Conservation (phyloP, 1,140 invertebrate genomes). For the Agrypnia vestita region DNA sequence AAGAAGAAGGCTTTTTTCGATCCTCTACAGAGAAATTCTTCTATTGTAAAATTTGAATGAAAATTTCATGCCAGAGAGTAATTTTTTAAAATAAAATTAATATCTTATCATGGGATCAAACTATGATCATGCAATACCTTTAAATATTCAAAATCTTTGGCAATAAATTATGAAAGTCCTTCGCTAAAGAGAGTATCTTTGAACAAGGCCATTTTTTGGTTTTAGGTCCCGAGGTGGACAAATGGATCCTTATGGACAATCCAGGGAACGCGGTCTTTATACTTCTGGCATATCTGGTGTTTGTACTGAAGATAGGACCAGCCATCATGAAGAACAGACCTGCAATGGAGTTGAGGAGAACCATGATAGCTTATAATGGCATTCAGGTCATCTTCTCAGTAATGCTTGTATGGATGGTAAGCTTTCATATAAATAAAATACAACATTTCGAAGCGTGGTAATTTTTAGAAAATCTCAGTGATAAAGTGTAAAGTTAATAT, state of each 20-base stretch:
- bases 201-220: conserved; percentile 7
- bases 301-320: conserved; percentile 77
- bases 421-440: not conserved
- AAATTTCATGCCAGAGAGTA: too few relatives aligned
- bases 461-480: not conserved
- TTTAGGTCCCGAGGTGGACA: conserved; percentile 52
- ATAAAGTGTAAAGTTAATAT: not conserved
- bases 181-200: not conserved
- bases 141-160: too few relatives aligned
- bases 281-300: conserved; percentile 75
- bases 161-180: not conserved
- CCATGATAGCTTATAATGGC: conserved; percentile 79
- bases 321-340: conserved; percentile 77
- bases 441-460: not conserved
- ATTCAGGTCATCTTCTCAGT: conserved; percentile 73
- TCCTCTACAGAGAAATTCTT: too few relatives aligned
- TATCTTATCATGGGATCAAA: too few relatives aligned
- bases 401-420: conserved; percentile 70
- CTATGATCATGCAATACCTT: too few relatives aligned
- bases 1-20: too few relatives aligned
- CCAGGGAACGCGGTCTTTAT: conserved; percentile 69
- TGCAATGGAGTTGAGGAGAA: conserved; percentile 75
- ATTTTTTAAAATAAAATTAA: too few relatives aligned
- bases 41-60: too few relatives aligned
- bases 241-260: conserved; percentile 64